Evolutionary conservation across 2,113 vertebrate species (phyloP), one percentile per base, ranked within the genome.

Genomic region (Oxygymnocypris stewartii): DNA sequence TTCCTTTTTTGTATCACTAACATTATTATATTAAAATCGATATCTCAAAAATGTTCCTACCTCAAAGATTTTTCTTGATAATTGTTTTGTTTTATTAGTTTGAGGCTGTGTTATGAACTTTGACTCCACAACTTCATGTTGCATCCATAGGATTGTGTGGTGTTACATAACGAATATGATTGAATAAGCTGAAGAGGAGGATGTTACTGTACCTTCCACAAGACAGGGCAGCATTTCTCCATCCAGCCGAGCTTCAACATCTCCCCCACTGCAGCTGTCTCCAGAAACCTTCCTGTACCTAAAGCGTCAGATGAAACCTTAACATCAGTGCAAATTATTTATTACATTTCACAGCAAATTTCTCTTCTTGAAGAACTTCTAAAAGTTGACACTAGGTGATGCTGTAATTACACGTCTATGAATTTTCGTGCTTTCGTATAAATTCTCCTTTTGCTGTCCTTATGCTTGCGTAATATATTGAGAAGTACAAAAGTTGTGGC

Each of bases 221-320:
- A 98, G 97, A 93, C 98, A 99, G 0, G 98, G 97, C 23, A 99
- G 95, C 91, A 96, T 92, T 89, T 99, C 97, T 90, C 97, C 97
- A 75, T 98, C 96, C 1, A 99, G 95, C 4, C 98, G 93, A 0
- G 95, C 93, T 92, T 98, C 96, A 0, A 99, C 93, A 37, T 99
- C 98, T 87, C 98, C 98, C 37, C 97, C 98, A 10, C 94, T 94
- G 57, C 98, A 99, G 76, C 96, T 98, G 91, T 99, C 98, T 9
- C 98, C 98, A 3, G 98, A 96, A 71, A 99, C 97, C 93, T 97
- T 99, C 69, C 98, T 95, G 92, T 99, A 99, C 84, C 98, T 99
- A 93, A n/a, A 79, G 6, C 16, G 49, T 77, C 73, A 82, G 10
- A 87, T 11, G 10, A 69, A 12, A 23, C 18, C 11, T 77, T 20